Base-by-base conservation (phyloP, 2,888 invertebrate genomes). In the Choristoneura rosaceana region DNA sequence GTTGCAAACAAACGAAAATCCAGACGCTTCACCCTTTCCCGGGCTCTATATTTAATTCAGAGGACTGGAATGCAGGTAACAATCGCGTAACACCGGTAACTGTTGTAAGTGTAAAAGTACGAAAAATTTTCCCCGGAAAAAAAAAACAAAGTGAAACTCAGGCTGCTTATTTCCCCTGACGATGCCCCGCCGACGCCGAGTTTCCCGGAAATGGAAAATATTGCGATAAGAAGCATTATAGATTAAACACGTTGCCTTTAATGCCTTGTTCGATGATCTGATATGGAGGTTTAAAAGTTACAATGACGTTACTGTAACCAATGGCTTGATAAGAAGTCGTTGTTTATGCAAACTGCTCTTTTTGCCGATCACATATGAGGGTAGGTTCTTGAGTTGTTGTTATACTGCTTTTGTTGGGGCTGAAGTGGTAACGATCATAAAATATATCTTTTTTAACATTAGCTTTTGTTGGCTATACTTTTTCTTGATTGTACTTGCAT, bases 211-310 rank as follows among this genome's bases (percentile, higher is more conserved):
- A 93, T 94, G 94, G 94, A 91, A 94, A 94, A 94, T 94, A 94
- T 94, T 90, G 93, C 92, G 93, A 94, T 94, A 94, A 94, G 93
- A 88, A 86, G 87, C 94, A 93, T 94, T 94, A 94, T 91, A 93
- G 92, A 94, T 94, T 94, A 93, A 92, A 93, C 90, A 88, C 86
- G 89, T 88, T 86, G 84, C 85, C 85, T 87, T 88, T 91, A 92
- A 92, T 90, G 88, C 80, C 83, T 85, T 87, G 80, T 81, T 77
- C 82, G 82, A 87, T 85, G 91, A 92, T 92, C 91, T 86, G 88
- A 81, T 84, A 82, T 87, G 87, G 85, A 83, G 80, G 77, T 70
- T 82, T 83, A 82, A 76, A 88, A 88, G 84, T 90, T 88, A 86
- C 87, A 88, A 88, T 88, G 87, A 85, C 79, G 79, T 84, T 82